Conservation (phyloP, 1,140 invertebrate genomes). For the Vanessa atalanta region DNA sequence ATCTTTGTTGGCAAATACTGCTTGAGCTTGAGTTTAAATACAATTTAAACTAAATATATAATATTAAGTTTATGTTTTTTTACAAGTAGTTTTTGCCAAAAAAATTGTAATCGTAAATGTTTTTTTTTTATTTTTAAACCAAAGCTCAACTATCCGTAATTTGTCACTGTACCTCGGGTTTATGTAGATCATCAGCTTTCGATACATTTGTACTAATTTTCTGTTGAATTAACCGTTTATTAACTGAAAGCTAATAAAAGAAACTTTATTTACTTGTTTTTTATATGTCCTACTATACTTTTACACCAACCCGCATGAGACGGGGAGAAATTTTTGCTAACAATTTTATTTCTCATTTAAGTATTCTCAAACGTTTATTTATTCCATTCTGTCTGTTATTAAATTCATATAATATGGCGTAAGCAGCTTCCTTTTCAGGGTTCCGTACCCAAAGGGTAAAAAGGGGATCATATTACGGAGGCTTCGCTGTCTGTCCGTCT, state of each 20-base stretch:
- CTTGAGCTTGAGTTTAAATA: constrained; percentile 27
- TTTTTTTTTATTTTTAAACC: constrained; percentile 45
- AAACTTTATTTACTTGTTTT: constrained; percentile 44
- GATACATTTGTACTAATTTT: constrained; percentile 68
- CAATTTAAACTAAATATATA: constrained; percentile 29
- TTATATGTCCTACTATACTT: neutral
- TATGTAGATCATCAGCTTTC: constrained; percentile 46
- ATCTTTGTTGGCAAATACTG: constrained; percentile 20
- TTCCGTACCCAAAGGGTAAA: too few species aligned
- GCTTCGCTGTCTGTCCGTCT: too few species aligned
- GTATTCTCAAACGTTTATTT: too few species aligned
- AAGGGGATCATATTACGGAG: too few species aligned
- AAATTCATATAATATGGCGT: too few species aligned
- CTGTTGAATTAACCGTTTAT: constrained; percentile 72
- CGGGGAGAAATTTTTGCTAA: too few species aligned
- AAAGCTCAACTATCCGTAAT: constrained; percentile 57
- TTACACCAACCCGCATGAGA: neutral
- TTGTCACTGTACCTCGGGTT: constrained; percentile 19
- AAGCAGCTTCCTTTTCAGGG: too few species aligned
- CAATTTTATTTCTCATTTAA: too few species aligned
- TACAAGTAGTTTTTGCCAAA: constrained; percentile 17
- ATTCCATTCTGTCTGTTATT: too few species aligned
- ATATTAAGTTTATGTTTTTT: neutral
- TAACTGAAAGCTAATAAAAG: constrained; percentile 76
- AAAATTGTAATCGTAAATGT: constrained; percentile 8